Evolutionary conservation across 2,797 vertebrate genomes (phyloP).

Genomic region (Esox lucius): DNA sequence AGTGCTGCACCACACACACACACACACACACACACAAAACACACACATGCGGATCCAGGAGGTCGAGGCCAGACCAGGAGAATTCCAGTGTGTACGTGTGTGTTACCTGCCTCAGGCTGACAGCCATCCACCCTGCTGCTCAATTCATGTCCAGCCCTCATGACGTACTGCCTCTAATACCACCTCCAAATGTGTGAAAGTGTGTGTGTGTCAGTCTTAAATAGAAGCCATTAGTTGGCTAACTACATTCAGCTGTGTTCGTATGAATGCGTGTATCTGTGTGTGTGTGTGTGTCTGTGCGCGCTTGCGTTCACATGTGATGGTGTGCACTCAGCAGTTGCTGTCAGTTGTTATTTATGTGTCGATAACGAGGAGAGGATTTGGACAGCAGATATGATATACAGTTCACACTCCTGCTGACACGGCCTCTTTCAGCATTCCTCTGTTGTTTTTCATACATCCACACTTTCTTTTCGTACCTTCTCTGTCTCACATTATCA

Average conservation of each 20-base stretch:
- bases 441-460: conserved; percentile 62
- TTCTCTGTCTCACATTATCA: conserved; percentile 33
- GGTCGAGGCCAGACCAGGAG: conserved; percentile 45
- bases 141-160: conserved; percentile 44
- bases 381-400: conserved; percentile 56
- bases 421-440: conserved; percentile 56
- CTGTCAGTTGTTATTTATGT: conserved; percentile 70
- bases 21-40: conserved; percentile 22
- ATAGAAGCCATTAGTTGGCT: conserved; percentile 58
- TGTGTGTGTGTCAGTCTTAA: conserved; percentile 51
- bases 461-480: conserved; percentile 32
- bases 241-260: conserved; percentile 63
- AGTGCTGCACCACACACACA: conserved; percentile 50
- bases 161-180: conserved; percentile 29
- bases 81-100: conserved; percentile 40
- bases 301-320: not conserved
- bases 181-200: conserved; percentile 21
- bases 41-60: conserved; percentile 40
- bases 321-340: conserved; percentile 59
- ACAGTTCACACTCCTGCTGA: conserved; percentile 60
- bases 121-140: conserved; percentile 44
- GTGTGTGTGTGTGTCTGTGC: conserved; percentile 10
- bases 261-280: not conserved
- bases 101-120: conserved; percentile 47
- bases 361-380: conserved; percentile 61